These are phyloP conservation scores for Chalcosyrphus nemorum DNA, from an alignment of 2,888 invertebrate species.

Conservation along the genomic window DNA sequence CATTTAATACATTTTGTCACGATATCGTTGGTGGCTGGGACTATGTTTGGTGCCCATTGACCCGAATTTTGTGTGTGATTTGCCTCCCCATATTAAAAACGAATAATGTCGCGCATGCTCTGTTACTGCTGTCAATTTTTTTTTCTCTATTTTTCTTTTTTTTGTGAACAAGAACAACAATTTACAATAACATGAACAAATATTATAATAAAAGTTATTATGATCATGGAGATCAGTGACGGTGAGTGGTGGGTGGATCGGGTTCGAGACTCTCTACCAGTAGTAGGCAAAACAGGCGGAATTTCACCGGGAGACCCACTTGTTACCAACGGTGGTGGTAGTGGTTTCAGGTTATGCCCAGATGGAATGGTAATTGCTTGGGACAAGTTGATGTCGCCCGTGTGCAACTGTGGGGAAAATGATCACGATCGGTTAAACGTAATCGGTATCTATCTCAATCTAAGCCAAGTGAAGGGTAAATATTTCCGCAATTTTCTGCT, in stretches of 20 bases:
- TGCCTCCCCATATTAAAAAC: conserved; percentile 71
- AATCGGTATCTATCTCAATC: conserved; percentile 60
- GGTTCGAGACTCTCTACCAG: conserved; percentile 34
- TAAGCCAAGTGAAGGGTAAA: conserved; percentile 32
- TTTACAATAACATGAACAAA: conserved; percentile 4
- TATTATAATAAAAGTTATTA: conserved; percentile 37
- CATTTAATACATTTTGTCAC: conserved; percentile 73
- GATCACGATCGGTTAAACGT: conserved; percentile 63
- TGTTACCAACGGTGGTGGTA: conserved; percentile 38
- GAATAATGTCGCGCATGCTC: conserved; percentile 69
- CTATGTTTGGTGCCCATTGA: conserved; percentile 65
- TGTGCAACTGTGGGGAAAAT: conserved; percentile 52
- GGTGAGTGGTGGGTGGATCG: conserved; percentile 45
- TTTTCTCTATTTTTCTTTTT: conserved; percentile 19
- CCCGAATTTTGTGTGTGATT: conserved; percentile 72
- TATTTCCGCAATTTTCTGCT: neutral
- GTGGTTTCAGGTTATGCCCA: too few relatives aligned
- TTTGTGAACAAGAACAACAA: conserved; percentile 38
- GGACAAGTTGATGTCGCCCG: conserved; percentile 68
- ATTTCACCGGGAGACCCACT: conserved; percentile 67
- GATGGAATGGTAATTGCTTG: conserved; percentile 68
- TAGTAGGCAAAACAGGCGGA: conserved; percentile 54
- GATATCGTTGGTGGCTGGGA: conserved; percentile 65
- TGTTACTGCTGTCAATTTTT: conserved; percentile 28
- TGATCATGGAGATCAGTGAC: neutral